A percentile compares a stretch with the other conserved stretches of the same genome.
Conservation (phyloP, 2,797 vertebrate genomes). For the Characodon lateralis region DNA sequence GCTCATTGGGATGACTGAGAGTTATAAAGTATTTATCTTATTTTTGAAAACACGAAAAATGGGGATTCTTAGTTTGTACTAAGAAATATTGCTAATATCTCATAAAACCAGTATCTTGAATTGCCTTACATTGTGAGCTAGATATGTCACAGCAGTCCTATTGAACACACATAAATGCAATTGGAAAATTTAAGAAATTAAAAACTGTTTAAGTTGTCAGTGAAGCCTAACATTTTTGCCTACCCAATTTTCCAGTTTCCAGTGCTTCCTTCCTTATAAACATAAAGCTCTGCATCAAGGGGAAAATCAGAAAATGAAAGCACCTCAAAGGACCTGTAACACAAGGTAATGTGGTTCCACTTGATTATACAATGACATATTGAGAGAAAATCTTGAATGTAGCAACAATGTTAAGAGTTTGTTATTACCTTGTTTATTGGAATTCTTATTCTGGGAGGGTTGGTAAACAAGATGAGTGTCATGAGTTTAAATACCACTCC, state of each 20-base stretch:
- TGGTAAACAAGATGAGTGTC: conserved; percentile 69
- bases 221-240: background rate
- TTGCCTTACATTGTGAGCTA: background rate
- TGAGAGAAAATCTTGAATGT: conserved; percentile 26
- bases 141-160: no score
- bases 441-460: conserved; percentile 46
- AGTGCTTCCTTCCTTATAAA: conserved; percentile 15
- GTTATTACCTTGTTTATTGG: conserved; percentile 62
- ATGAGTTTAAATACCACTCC: conserved; percentile 68
- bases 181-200: background rate
- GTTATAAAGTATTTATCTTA: background rate
- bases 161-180: background rate
- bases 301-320: conserved; percentile 4
- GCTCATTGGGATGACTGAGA: background rate
- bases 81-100: background rate
- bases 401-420: conserved; percentile 39
- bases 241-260: conserved; percentile 21
- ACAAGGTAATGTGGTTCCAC: conserved; percentile 23
- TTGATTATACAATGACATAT: conserved; percentile 47
- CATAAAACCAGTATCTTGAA: background rate
- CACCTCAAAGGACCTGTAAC: conserved; percentile 7
- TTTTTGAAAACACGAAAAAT: background rate
- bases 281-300: conserved; percentile 12
- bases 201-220: background rate
- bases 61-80: background rate